phyloP scores from a whole-genome alignment of 2,797 vertebrate species.

The Rhynchonycteris naso region DNA sequence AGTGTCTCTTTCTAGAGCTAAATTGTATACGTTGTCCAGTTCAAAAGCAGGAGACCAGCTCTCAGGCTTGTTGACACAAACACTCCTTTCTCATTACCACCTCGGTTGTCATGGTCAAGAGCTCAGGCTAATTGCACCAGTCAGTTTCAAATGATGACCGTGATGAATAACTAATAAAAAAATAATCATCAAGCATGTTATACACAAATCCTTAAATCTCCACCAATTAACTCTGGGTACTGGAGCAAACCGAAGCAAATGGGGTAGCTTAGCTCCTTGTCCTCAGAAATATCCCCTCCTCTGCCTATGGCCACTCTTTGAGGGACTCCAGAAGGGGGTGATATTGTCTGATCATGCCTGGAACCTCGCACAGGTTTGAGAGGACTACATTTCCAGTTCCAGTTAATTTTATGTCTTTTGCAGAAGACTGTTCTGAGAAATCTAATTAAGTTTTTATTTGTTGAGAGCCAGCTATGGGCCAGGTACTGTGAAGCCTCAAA shows the following conservation, averaged over 20 bases:
- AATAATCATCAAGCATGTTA: not conserved
- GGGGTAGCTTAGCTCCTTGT: not conserved
- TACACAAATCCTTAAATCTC: not conserved
- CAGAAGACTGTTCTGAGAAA: conserved; percentile 1
- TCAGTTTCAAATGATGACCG: not conserved
- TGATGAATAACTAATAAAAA: not conserved
- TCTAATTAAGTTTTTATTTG: conserved; percentile 17
- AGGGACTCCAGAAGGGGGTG: not conserved
- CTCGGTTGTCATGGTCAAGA: not conserved
- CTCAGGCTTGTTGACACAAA: not conserved
- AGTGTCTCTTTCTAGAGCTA: not conserved
- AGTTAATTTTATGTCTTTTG: not conserved
- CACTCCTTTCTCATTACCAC: not conserved
- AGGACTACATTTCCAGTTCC: not conserved
- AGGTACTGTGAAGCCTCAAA: not conserved
- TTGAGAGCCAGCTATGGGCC: not conserved
- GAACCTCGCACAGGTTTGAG: not conserved
- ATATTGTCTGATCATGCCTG: not conserved
- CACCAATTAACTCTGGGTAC: not conserved
- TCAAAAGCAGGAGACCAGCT: not conserved
- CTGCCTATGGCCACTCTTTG: not conserved
- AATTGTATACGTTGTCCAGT: not conserved
- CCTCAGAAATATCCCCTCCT: not conserved
- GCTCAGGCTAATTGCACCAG: not conserved
- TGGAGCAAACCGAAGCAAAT: not conserved